Conservation (phyloP, 2,797 vertebrate genomes). For the Pseudochirops corinnae region DNA sequence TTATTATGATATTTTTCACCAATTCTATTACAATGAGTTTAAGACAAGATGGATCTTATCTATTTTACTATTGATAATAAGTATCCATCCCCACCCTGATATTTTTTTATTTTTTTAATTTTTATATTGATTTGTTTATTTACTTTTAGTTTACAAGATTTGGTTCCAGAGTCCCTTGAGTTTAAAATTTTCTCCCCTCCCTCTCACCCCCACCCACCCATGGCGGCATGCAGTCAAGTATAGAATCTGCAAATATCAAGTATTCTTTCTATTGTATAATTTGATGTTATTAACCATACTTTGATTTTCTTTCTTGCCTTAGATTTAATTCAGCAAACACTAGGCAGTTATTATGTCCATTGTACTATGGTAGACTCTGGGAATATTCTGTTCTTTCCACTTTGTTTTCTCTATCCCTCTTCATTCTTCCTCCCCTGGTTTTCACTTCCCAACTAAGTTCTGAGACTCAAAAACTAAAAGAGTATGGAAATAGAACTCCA, state of each 20-base stretch:
- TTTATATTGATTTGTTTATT: too few relatives aligned
- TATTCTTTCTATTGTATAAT: neutral
- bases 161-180: too few relatives aligned
- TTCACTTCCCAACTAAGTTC: neutral
- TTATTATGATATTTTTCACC: slow-evolving; percentile 5
- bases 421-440: neutral
- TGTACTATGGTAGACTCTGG: neutral
- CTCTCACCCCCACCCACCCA: too few relatives aligned
- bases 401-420: neutral
- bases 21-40: slow-evolving; percentile 23
- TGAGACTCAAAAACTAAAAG: neutral
- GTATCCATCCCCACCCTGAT: neutral
- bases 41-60: neutral
- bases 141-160: too few relatives aligned
- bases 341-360: neutral
- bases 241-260: neutral
- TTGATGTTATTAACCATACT: neutral
- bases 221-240: too few relatives aligned
- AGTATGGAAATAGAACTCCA: neutral
- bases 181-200: too few relatives aligned
- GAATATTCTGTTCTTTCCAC: neutral
- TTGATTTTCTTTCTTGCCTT: neutral
- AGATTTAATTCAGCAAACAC: neutral
- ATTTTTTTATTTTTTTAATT: neutral
- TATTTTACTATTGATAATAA: slow-evolving; percentile 33